Conservation (phyloP, 1,140 invertebrate species). For the Polyergus mexicanus region DNA sequence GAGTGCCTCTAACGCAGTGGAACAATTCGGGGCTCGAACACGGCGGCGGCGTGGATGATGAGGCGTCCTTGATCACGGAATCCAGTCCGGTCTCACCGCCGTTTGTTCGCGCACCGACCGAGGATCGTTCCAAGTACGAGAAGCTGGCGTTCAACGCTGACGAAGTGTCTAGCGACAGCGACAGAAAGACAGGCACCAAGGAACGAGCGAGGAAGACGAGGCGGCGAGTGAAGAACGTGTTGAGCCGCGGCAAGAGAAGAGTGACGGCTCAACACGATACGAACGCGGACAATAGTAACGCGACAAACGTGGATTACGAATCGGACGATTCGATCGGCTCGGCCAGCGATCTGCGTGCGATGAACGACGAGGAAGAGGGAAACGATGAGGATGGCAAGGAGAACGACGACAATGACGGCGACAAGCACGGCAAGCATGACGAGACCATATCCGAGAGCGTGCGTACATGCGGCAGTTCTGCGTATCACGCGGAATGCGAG, state of each 20-base stretch:
- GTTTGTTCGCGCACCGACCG: conserved; percentile 89
- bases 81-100: conserved; percentile 84
- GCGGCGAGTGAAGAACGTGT: conserved; percentile 76
- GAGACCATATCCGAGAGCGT: conserved; percentile 90
- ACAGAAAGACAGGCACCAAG: conserved; percentile 81
- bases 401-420: conserved; percentile 85
- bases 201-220: conserved; percentile 81
- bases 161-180: conserved; percentile 88
- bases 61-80: conserved; percentile 78
- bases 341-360: conserved; percentile 90
- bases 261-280: conserved; percentile 44
- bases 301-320: conserved; percentile 77
- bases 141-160: conserved; percentile 89
- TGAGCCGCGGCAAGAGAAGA: conserved; percentile 78
- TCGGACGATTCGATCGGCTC: conserved; percentile 92
- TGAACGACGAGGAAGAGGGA: conserved; percentile 88
- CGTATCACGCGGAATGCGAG: conserved; percentile 91
- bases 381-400: conserved; percentile 86
- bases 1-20: conserved; percentile 77
- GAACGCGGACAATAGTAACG: conserved; percentile 56
- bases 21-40: conserved; percentile 65
- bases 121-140: conserved; percentile 93
- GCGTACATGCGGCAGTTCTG: conserved; percentile 90
- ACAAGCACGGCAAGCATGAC: conserved; percentile 82
- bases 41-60: conserved; percentile 73